Evolutionary conservation across 2,113 vertebrate species (phyloP).

Genomic region (Diadophis punctatus): DNA sequence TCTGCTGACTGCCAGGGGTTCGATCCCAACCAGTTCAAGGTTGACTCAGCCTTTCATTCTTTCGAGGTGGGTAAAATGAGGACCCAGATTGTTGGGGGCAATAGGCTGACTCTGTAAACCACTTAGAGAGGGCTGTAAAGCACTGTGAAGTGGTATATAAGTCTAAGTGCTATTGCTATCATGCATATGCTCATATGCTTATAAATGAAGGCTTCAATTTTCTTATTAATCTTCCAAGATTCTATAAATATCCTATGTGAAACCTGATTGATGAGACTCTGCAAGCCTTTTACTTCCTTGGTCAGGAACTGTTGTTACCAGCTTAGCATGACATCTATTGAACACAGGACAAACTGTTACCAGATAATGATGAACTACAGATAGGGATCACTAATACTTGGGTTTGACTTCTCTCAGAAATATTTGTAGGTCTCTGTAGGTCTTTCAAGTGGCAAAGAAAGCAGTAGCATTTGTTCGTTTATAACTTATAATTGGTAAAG

Average conservation of each 20-base stretch:
- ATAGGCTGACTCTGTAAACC: background rate
- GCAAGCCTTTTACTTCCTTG: background rate
- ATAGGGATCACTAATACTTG: background rate
- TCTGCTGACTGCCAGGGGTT: background rate
- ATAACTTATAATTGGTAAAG: background rate
- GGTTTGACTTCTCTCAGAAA: background rate
- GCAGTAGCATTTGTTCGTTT: background rate
- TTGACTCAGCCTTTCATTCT: background rate
- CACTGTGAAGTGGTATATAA: background rate
- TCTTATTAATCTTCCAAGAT: background rate
- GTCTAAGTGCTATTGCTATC: background rate
- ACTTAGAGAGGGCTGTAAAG: background rate
- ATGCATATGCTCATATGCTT: background rate
- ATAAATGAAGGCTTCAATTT: background rate
- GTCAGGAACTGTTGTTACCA: background rate
- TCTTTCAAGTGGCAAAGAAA: background rate
- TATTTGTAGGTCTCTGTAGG: background rate
- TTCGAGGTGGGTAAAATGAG: background rate
- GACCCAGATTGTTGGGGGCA: background rate
- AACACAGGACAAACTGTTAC: background rate
- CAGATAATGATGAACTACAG: background rate
- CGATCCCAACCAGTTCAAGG: fast-evolving
- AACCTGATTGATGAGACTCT: background rate
- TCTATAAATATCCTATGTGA: background rate
- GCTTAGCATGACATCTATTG: background rate